Conservation (phyloP, 2,797 vertebrate genomes). For the Garrulus glandarius region DNA sequence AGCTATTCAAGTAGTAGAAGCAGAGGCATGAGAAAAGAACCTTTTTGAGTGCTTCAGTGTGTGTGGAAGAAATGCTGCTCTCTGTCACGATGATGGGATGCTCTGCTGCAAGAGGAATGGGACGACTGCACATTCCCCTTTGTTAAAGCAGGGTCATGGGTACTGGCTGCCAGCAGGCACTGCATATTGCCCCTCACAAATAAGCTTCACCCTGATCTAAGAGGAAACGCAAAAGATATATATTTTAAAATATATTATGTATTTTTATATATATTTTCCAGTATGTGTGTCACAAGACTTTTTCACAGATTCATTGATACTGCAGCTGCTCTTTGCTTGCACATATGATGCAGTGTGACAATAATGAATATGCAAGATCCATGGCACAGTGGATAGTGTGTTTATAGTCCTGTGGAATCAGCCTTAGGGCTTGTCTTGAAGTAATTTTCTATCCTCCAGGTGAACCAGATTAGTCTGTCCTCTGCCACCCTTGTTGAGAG, state of each 20-base stretch:
- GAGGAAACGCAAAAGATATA: background rate
- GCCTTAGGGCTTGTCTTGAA: background rate
- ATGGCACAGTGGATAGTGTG: background rate
- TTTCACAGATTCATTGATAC: background rate
- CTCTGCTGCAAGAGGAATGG: background rate
- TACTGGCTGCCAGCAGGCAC: background rate
- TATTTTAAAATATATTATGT: background rate
- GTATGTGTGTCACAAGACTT: background rate
- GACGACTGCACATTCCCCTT: background rate
- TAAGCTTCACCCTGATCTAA: background rate
- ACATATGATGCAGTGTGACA: background rate
- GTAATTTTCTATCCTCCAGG: background rate
- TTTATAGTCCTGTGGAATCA: background rate
- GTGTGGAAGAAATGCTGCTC: background rate
- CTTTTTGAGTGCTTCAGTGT: background rate
- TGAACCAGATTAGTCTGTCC: background rate
- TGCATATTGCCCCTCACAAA: background rate
- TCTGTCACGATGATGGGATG: background rate
- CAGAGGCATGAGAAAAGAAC: background rate
- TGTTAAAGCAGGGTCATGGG: background rate
- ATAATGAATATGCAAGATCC: background rate
- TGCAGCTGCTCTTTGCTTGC: background rate
- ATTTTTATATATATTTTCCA: background rate
- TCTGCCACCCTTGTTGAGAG: background rate
- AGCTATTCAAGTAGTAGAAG: background rate